Base-by-base conservation (phyloP, 2,113 vertebrate species). In the Chionis minor region DNA sequence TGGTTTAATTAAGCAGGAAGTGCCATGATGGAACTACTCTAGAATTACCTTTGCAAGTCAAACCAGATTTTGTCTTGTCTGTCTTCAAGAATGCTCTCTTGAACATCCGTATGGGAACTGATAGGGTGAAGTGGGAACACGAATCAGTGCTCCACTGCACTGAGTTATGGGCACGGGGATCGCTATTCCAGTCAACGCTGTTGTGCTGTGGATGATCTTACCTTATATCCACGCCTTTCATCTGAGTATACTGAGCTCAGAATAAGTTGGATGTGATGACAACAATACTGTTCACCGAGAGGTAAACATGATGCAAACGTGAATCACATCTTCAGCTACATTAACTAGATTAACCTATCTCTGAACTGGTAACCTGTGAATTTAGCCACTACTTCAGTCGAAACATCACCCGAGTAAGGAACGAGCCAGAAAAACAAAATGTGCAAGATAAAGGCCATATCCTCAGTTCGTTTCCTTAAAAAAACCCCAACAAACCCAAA, bases 1-100 rank as follows among this genome's bases (percentile, higher is more conserved):
- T 59, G 55, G 24, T 58, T 65, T 86, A 33, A 75, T 44, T 74
- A 86, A 75, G 55, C 44, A 11, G 6, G 24, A 91, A 61, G 18
- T 49, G 33, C 35, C 47, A 35, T 6, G 23, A 47, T 23, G 47
- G n/a, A 87, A 69, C 19, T 45, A 45, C 49, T 82, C 44, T 12
- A 55, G 33, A 82, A 79, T 71, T n/a, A 87, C 27, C 35, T 74
- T 81, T 65, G 19, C 40, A 79, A 61, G 33, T 49, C 56, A 72
- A 49, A 90, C 49, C 32, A 56, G 69, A 51, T 52, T 89, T 91
- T 89, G 69, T 74, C 49, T 54, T 54, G 72, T 90, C 66, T 90
- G 45, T 30, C 56, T 84, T 83, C 3, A 28, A 38, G 66, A 91
- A 85, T 1, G 1, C 23, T 67, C 30, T 74, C 42, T 8, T 35